Conservation (phyloP, 2,888 invertebrate species). For the Hoplodrina ambigua region DNA sequence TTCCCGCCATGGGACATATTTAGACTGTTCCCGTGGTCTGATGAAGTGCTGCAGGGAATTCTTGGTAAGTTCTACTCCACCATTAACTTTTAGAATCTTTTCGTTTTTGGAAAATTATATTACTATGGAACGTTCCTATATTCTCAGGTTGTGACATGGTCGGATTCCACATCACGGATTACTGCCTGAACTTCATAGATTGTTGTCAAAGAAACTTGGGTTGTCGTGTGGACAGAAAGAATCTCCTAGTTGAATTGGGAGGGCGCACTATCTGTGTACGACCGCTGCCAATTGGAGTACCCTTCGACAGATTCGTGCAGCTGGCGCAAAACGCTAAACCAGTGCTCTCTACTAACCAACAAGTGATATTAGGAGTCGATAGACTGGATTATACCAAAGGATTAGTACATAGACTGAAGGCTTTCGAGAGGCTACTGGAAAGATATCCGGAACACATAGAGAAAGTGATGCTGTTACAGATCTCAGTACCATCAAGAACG, state of each 20-base stretch:
- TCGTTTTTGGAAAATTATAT: not conserved
- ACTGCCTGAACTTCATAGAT: slow-evolving; percentile 97
- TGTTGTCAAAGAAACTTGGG: slow-evolving; percentile 97
- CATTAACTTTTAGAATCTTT: not conserved
- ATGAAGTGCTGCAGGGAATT: slow-evolving; percentile 97
- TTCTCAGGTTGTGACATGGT: slow-evolving; percentile 96
- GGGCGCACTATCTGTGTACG: slow-evolving; percentile 96
- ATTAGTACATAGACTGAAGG: slow-evolving; percentile 94
- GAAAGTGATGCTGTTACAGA: slow-evolving; percentile 95
- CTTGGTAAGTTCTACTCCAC: slow-evolving; percentile 89
- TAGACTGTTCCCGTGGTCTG: slow-evolving; percentile 97
- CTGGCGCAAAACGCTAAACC: slow-evolving; percentile 93
- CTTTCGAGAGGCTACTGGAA: slow-evolving; percentile 95
- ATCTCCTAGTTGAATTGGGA: slow-evolving; percentile 96
- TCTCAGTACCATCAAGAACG: slow-evolving; percentile 96
- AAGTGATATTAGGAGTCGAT: slow-evolving; percentile 96
- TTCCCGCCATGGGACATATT: slow-evolving; percentile 99
- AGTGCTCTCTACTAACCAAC: slow-evolving; percentile 93
- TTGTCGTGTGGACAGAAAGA: slow-evolving; percentile 96
- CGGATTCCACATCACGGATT: slow-evolving; percentile 97
- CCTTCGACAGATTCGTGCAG: slow-evolving; percentile 95
- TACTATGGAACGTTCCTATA: slow-evolving; percentile 19
- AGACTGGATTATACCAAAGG: slow-evolving; percentile 98
- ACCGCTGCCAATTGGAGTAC: slow-evolving; percentile 97
- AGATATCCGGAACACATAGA: slow-evolving; percentile 96